Evolutionary conservation across 2,888 invertebrate species (phyloP), one percentile per base, ranked within the genome.

Genomic region (Scaptomyza caliginosa): DNA sequence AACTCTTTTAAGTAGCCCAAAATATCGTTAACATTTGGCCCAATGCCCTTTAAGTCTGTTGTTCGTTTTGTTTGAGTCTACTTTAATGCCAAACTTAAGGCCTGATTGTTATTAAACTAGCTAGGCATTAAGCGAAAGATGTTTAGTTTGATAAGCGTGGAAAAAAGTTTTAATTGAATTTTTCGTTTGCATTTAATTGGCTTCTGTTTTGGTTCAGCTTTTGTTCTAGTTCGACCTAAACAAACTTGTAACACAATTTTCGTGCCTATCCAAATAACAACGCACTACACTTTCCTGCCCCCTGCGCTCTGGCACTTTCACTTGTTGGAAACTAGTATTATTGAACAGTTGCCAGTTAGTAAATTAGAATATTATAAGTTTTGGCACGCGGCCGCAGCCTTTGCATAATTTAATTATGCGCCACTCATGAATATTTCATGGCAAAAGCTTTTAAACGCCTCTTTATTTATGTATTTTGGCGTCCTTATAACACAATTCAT

Each of bases 331-430:
- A 73, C 72, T 73, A 24, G 8, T 24, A 73, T 73, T 71, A 81
- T 86, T 86, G 86, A 86, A 81, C 65, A 58, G 60, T 79, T 83
- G 85, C 86, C 86, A 85, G 85, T 71, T 80, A 58, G 56, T 76
- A 80, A 85, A 79, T 81, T 77, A 72, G 75, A 75, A 74, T 71
- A 85, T 81, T 81, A 69, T 75, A 74, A 78, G 71, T 85, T 85
- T 79, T 84, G 83, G 83, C 83, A 83, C 75, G 80, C 81, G 64
- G 77, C 70, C 73, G 66, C 74, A 72, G 60, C 65, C 60, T 68
- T 81, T 78, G 69, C 72, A 79, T 86, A 86, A 86, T 86, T 85
- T 60, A 83, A 85, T 85, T 85, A 85, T 69, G 70, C 66, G 50
- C 30, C 67, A 48, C 64, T 66, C 74, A 74, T 85, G 77, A 76